A percentile compares a stretch with the other conserved stretches of the same genome.
phyloP scores from a whole-genome alignment of 2,888 invertebrate genomes.

The Hecatera dysodea region DNA sequence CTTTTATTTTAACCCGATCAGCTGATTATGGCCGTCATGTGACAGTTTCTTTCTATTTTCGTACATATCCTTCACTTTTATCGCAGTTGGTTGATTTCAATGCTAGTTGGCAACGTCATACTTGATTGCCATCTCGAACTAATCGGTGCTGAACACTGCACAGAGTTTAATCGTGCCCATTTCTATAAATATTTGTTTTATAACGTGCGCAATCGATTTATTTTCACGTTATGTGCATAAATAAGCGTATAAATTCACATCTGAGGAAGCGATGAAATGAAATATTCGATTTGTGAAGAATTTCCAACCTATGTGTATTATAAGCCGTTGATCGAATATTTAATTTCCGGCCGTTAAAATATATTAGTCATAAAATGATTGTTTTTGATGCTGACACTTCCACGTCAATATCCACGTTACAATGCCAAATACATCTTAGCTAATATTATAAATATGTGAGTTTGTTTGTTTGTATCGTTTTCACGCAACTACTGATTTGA shows the following conservation, averaged over 20 bases:
- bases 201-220: slow-evolving; percentile 40
- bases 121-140: slow-evolving; percentile 46
- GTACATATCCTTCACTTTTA: slow-evolving; percentile 55
- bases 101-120: slow-evolving; percentile 52
- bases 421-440: too few species aligned
- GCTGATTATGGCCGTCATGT: slow-evolving; percentile 35
- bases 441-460: too few species aligned
- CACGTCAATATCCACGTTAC: too few species aligned
- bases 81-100: slow-evolving; percentile 50
- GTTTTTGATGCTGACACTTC: too few species aligned
- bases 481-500: too few species aligned
- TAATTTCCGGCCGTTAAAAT: not conserved
- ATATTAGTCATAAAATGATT: not conserved
- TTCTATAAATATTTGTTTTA: slow-evolving; percentile 45
- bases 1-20: slow-evolving; percentile 34
- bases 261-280: not conserved
- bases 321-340: not conserved
- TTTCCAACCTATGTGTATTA: not conserved
- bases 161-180: slow-evolving; percentile 40
- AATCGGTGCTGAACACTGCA: slow-evolving; percentile 41
- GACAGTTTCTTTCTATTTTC: slow-evolving; percentile 42
- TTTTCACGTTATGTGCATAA: slow-evolving; percentile 32
- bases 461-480: too few species aligned
- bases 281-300: not conserved
- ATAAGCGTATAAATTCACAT: slow-evolving; percentile 1